Evolutionary conservation across 2,797 vertebrate species (phyloP).

Genomic region (Enteromius fasciolatus): DNA sequence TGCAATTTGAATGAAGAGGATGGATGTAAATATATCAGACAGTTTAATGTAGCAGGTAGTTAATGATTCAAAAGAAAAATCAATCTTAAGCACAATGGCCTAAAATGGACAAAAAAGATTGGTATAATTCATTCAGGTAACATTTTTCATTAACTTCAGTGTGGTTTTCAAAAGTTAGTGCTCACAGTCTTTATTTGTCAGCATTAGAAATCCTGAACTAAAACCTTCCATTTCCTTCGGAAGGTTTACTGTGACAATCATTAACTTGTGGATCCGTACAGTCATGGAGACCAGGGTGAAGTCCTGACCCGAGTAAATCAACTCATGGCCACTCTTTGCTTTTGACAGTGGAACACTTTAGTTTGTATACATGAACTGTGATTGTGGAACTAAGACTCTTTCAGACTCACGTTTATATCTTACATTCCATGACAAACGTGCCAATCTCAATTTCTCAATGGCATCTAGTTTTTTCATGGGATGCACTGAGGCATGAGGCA

Average conservation of each 20-base stretch:
- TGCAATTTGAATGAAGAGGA: not conserved
- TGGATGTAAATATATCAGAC: not conserved
- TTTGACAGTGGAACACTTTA: constrained; percentile 31
- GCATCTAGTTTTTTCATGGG: not conserved
- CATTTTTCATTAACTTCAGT: constrained; percentile 6
- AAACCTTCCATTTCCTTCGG: not conserved
- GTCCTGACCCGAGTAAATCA: constrained; percentile 64
- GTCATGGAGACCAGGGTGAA: constrained; percentile 68
- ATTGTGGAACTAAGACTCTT: constrained; percentile 34
- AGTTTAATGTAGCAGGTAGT: not conserved
- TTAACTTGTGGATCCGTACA: constrained; percentile 67
- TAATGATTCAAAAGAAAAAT: not conserved
- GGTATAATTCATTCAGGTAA: not conserved
- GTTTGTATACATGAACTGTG: constrained; percentile 51
- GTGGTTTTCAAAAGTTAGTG: not conserved
- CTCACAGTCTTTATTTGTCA: not conserved
- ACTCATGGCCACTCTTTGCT: constrained; percentile 57
- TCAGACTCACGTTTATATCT: not conserved
- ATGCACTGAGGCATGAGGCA: not conserved
- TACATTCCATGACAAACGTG: not conserved
- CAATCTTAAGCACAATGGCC: not conserved
- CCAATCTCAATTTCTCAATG: not conserved
- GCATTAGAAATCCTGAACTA: not conserved
- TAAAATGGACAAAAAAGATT: not conserved
- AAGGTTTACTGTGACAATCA: constrained; percentile 59